phyloP scores from a whole-genome alignment of 1,140 invertebrate species.

The Drosophila willistoni region DNA sequence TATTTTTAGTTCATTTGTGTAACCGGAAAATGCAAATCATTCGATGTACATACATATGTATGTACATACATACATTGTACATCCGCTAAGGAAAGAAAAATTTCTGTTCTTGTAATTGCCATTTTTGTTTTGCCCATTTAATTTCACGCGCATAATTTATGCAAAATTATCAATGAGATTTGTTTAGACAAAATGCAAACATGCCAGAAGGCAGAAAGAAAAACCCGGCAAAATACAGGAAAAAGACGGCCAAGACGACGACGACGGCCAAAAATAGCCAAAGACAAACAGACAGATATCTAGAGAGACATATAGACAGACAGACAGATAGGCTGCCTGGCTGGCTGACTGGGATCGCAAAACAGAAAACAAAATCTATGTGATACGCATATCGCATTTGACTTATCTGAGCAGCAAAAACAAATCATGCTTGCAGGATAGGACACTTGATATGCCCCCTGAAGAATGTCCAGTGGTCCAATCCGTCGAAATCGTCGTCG shows the following conservation, averaged over 20 bases:
- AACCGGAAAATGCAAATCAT: constrained; percentile 67
- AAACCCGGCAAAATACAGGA: constrained; percentile 45
- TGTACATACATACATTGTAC: constrained; percentile 9
- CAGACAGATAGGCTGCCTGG: neutral
- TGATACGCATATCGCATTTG: constrained; percentile 81
- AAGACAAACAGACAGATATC: constrained; percentile 3
- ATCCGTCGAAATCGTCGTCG: constrained; percentile 17
- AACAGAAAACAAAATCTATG: constrained; percentile 65
- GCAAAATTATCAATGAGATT: constrained; percentile 75
- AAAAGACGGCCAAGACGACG: constrained; percentile 60
- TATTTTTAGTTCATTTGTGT: constrained; percentile 29
- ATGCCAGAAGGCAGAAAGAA: constrained; percentile 6
- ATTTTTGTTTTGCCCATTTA: constrained; percentile 54
- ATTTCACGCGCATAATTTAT: constrained; percentile 71
- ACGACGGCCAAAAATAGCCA: constrained; percentile 72
- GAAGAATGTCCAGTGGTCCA: constrained; percentile 23
- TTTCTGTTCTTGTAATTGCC: constrained; percentile 42
- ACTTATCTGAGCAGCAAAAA: constrained; percentile 71
- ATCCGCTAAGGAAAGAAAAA: constrained; percentile 42
- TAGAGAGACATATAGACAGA: neutral
- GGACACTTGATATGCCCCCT: constrained; percentile 66
- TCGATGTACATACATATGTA: constrained; percentile 23
- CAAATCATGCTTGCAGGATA: constrained; percentile 53
- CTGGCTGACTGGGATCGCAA: neutral
- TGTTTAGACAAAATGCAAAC: constrained; percentile 67